phyloP scores from a whole-genome alignment of 2,113 vertebrate species.

The Lampris megalopsis region DNA sequence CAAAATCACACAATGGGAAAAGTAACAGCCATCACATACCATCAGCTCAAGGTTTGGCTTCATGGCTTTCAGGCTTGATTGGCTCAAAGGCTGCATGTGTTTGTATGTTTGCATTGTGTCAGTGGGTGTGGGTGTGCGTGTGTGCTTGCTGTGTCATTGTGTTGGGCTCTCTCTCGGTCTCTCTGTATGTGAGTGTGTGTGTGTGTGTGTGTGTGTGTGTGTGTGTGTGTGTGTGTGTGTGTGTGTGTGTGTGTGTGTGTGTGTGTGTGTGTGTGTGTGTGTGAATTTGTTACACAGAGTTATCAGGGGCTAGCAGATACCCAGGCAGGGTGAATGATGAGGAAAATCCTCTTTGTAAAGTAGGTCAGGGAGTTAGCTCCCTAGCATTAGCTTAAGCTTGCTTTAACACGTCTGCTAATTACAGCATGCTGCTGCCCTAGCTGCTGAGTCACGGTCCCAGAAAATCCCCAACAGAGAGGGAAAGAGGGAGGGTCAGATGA shows the following conservation, averaged over 20 bases:
- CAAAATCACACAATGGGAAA: constrained; percentile 42
- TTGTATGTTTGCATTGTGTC: constrained; percentile 2
- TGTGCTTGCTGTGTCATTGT: constrained; percentile 14
- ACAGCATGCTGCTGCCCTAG: constrained; percentile 49
- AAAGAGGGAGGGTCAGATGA: constrained; percentile 23
- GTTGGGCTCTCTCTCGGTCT: background rate
- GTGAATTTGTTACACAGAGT: constrained; percentile 62
- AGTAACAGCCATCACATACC: constrained; percentile 53
- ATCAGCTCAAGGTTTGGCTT: constrained; percentile 46
- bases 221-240: background rate
- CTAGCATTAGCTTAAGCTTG: constrained; percentile 69
- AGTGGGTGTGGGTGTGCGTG: constrained; percentile 7
- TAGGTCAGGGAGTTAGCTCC: constrained; percentile 79
- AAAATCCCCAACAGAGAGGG: constrained; percentile 43
- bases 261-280: constrained; percentile 16
- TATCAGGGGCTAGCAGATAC: constrained; percentile 72
- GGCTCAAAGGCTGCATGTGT: background rate
- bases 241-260: constrained; percentile 1
- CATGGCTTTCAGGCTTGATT: constrained; percentile 47
- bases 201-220: constrained; percentile 19
- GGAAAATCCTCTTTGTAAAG: constrained; percentile 82
- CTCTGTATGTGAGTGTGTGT: background rate
- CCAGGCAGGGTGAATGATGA: constrained; percentile 61
- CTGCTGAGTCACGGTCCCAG: constrained; percentile 75
- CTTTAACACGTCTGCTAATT: constrained; percentile 77